phyloP scores from a whole-genome alignment of 92 coral and sea anemone genomes.

The Bergia puertoricense region DNA sequence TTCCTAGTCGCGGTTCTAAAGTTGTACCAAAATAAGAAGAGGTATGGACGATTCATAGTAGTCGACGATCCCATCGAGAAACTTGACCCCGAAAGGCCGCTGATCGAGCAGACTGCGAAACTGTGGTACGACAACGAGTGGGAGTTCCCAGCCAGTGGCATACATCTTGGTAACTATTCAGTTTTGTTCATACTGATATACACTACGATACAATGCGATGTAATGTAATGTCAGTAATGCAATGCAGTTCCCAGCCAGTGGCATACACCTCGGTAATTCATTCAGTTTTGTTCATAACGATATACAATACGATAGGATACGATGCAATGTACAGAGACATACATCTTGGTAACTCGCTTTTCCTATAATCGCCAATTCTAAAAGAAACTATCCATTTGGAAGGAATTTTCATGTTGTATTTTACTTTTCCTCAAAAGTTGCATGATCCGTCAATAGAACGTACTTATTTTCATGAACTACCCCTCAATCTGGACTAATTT shows the following conservation, averaged over 20 bases:
- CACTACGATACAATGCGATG: too few relatives aligned
- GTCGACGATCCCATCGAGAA: constrained; percentile 45
- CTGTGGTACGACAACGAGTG: constrained; percentile 53
- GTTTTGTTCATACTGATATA: too few relatives aligned
- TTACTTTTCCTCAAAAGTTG: too few relatives aligned
- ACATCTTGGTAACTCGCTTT: background rate
- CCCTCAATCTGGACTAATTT: too few relatives aligned
- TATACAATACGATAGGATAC: too few relatives aligned
- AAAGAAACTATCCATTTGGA: too few relatives aligned
- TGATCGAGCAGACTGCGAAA: constrained; percentile 53
- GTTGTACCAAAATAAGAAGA: constrained; percentile 47
- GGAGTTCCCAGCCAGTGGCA: constrained; percentile 49
- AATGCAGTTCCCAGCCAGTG: constrained; percentile 34
- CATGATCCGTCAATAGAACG: too few relatives aligned
- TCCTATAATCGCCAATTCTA: too few relatives aligned
- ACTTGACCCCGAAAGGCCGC: constrained; percentile 51
- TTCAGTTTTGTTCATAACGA: background rate
- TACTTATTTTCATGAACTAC: too few relatives aligned
- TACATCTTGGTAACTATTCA: constrained; percentile 7
- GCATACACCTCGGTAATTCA: constrained; percentile 17
- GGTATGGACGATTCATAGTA: constrained; percentile 48
- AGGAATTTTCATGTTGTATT: too few relatives aligned
- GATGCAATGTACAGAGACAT: background rate
- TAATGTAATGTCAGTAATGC: too few relatives aligned
- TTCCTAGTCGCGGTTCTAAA: constrained; percentile 25